Conservation (phyloP, 2,113 vertebrate species). For the human region DNA sequence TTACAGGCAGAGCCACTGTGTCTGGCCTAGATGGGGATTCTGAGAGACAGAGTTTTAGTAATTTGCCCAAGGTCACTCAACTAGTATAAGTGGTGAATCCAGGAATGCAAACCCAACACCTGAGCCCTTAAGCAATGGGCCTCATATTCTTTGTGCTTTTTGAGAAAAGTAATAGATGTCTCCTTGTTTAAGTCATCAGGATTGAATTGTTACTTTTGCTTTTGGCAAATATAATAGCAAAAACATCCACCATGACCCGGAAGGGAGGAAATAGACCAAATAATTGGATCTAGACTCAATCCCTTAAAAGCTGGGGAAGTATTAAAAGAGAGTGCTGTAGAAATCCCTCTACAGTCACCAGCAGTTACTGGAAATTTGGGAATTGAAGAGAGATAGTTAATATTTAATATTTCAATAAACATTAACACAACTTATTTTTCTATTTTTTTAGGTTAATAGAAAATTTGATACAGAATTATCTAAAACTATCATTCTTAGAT, state of each 20-base stretch:
- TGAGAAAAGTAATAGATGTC: neutral
- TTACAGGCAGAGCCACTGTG: too few species aligned
- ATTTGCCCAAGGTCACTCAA: neutral
- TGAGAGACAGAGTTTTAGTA: neutral
- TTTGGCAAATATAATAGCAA: constrained; percentile 15
- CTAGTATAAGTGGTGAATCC: neutral
- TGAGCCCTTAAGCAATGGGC: neutral
- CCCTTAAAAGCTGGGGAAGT: neutral
- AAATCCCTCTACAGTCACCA: neutral
- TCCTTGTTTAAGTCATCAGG: neutral
- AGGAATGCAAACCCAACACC: neutral
- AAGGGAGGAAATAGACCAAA: neutral
- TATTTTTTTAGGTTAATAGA: constrained; percentile 6
- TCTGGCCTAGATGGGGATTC: neutral
- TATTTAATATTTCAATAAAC: neutral
- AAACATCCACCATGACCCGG: neutral
- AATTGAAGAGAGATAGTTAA: neutral
- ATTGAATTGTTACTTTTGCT: constrained; percentile 15
- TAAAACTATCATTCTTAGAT: constrained; percentile 16
- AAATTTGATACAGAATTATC: constrained; percentile 23
- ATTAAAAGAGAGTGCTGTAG: neutral
- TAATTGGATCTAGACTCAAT: neutral
- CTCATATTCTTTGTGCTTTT: neutral
- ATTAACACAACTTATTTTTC: constrained; percentile 7
- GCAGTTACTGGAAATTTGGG: neutral